A percentile compares a stretch with the other conserved stretches of the same genome.
Evolutionary conservation across 1,140 invertebrate genomes (phyloP).

Genomic region (Solenopsis fugax): DNA sequence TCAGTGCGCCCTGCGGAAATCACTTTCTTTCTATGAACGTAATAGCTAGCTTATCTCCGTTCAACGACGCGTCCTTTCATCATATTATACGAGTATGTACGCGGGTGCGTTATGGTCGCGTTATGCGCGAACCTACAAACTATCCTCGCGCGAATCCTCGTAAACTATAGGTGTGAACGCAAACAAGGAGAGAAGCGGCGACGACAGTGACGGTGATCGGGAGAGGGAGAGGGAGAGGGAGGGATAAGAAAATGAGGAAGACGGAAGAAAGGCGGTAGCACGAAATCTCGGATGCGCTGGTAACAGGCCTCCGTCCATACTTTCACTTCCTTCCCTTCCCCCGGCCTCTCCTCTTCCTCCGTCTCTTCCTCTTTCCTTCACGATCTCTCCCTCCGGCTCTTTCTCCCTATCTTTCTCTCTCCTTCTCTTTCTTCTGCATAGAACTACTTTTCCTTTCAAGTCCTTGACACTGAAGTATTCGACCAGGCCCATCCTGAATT

Average conservation of each 20-base stretch:
- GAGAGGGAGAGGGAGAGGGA: conserved; percentile 49
- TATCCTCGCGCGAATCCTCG: conserved; percentile 60
- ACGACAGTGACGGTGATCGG: neutral
- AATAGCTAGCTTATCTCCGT: conserved; percentile 67
- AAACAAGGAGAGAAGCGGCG: conserved; percentile 49
- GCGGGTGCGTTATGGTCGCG: conserved; percentile 47
- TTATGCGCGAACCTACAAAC: conserved; percentile 70
- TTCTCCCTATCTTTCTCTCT: conserved; percentile 80
- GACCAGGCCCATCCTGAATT: conserved; percentile 81
- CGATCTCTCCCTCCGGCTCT: conserved; percentile 18
- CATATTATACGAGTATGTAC: conserved; percentile 27
- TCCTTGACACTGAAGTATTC: conserved; percentile 81
- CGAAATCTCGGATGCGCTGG: conserved; percentile 82
- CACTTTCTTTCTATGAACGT: conserved; percentile 77
- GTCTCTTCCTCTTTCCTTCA: conserved; percentile 33
- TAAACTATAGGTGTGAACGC: conserved; percentile 52
- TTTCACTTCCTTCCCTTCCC: conserved; percentile 86
- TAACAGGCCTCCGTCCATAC: conserved; percentile 76
- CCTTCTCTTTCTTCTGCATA: conserved; percentile 84
- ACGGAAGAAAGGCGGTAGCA: conserved; percentile 71
- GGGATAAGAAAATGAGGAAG: conserved; percentile 55
- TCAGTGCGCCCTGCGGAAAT: conserved; percentile 73
- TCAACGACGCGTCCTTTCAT: conserved; percentile 79
- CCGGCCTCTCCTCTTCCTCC: conserved; percentile 64
- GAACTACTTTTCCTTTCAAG: conserved; percentile 87